Conservation (phyloP, 1,140 invertebrate species). For the Drosophila baimaii region DNA sequence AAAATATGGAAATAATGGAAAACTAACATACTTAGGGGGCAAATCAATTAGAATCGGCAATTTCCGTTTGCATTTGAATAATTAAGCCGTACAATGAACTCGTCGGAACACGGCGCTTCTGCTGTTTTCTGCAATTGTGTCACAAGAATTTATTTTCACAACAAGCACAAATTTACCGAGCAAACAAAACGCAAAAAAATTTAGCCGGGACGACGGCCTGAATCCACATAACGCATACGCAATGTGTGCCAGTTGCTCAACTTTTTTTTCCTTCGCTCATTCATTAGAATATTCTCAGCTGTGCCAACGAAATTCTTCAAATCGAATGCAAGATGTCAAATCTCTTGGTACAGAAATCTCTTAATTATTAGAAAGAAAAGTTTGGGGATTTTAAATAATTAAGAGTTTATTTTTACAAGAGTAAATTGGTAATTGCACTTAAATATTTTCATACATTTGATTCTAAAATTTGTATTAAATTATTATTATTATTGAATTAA, state of each 20-base stretch:
- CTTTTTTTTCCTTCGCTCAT: slow-evolving; percentile 11
- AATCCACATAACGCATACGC: slow-evolving; percentile 65
- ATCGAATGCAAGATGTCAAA: not conserved
- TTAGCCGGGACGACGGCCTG: slow-evolving; percentile 30
- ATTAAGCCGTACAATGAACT: slow-evolving; percentile 53
- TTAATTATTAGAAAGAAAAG: not conserved
- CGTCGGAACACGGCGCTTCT: slow-evolving; percentile 5
- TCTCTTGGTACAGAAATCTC: not conserved
- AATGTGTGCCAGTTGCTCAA: slow-evolving; percentile 59
- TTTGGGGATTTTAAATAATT: not conserved
- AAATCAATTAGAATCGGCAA: slow-evolving; percentile 35
- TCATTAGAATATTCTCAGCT: slow-evolving; percentile 22
- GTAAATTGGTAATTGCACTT: too few relatives aligned
- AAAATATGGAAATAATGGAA: slow-evolving; percentile 9
- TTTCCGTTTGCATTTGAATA: slow-evolving; percentile 44
- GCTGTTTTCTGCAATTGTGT: slow-evolving; percentile 67
- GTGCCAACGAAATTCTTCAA: slow-evolving; percentile 1
- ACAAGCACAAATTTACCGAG: slow-evolving; percentile 49
- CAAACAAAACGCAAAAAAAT: slow-evolving; percentile 31
- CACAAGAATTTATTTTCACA: slow-evolving; percentile 74
- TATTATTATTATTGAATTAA: too few relatives aligned
- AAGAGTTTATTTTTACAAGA: not conserved
- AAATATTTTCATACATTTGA: too few relatives aligned
- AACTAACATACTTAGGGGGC: slow-evolving; percentile 1
- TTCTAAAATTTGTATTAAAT: too few relatives aligned